Percentiles rank a stretch among this genome's conserved stretches.
Evolutionary conservation across 1,140 invertebrate genomes (phyloP).

Genomic region (Pectinophora gossypiella): DNA sequence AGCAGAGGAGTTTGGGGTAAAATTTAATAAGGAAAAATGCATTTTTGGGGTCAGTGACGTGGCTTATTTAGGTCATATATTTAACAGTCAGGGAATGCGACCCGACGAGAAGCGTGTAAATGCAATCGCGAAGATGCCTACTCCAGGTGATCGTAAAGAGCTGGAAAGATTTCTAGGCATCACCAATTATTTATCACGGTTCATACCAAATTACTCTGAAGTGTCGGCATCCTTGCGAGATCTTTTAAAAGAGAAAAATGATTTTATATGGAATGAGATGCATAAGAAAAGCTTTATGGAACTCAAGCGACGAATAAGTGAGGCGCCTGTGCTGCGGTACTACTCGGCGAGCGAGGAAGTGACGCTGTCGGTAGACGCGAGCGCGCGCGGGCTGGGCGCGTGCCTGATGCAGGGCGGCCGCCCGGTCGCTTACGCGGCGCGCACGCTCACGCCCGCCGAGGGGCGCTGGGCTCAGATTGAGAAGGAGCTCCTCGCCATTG

Average conservation of each 20-base stretch:
- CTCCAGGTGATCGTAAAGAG: constrained; percentile 41
- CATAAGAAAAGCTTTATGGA: constrained; percentile 37
- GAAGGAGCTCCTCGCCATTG: constrained; percentile 43
- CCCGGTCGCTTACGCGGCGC: constrained; percentile 33
- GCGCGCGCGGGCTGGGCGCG: constrained; percentile 25
- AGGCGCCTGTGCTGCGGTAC: constrained; percentile 28
- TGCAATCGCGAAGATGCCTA: constrained; percentile 11
- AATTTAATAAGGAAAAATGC: constrained; percentile 4
- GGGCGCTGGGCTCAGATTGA: constrained; percentile 39
- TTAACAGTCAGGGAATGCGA: constrained; percentile 1
- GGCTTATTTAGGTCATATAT: constrained; percentile 3
- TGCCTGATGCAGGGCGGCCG: constrained; percentile 26
- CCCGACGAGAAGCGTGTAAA: background rate
- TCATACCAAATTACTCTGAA: constrained; percentile 52
- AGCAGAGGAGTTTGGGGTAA: constrained; percentile 1
- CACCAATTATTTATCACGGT: constrained; percentile 42
- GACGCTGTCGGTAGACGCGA: constrained; percentile 15
- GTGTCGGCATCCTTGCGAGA: constrained; percentile 23
- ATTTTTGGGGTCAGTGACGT: background rate
- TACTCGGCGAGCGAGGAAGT: constrained; percentile 23
- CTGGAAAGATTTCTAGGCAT: constrained; percentile 50
- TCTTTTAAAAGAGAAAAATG: constrained; percentile 39
- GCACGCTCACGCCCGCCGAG: constrained; percentile 36
- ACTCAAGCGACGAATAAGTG: constrained; percentile 37
- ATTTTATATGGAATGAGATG: constrained; percentile 38